Base-by-base conservation (phyloP, 2,113 vertebrate genomes). In the Oryzias melastigma region DNA sequence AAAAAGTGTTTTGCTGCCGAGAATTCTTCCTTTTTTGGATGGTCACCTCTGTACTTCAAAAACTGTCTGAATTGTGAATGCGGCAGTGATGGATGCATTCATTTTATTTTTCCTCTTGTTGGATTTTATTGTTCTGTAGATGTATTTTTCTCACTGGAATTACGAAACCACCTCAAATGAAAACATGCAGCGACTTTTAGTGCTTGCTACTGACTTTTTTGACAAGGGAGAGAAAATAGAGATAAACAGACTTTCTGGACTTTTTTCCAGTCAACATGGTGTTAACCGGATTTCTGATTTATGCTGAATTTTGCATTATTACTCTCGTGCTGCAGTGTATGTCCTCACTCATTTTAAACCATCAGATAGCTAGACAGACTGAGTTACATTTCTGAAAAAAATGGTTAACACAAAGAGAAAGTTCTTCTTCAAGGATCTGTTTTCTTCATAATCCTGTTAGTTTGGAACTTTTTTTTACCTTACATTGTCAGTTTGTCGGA, bases 1-100 rank as follows among this genome's bases (percentile, higher is more conserved):
- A 68, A 22, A 73, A 70, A 80, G 69, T 76, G 70, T 78, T n/a
- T 78, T 78, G 58, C 77, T 77, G 40, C 50, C 19, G 42, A 43
- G 29, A 64, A 55, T 47, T 62, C 61, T 44, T 70, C 56, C 27
- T 67, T 46, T 57, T 67, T 54, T 46, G 63, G 70, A 77, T 71
- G 63, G 73, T 72, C 56, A 49, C 29, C 51, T 70, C 56, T 75
- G 52, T 48, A 66, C 47, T 56, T 69, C 56, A 76, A 54, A 43
- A 69, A 77, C 67, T 62, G 57, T 83, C 57, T 73, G 62, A 56
- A 75, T 73, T 52, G 43, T 62, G 64, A 73, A 76, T 62, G 52
- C 61, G 61, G 52, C 55, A 29, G 52, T 73, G 67, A 75, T 8
- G 1, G 49, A 67, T 60, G 61, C 50, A 77, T 82, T 56, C 1